Percentiles rank a stretch among this genome's conserved stretches.
phyloP scores from a whole-genome alignment of 2,888 invertebrate genomes.

The Coelogynopora nodosa region DNA sequence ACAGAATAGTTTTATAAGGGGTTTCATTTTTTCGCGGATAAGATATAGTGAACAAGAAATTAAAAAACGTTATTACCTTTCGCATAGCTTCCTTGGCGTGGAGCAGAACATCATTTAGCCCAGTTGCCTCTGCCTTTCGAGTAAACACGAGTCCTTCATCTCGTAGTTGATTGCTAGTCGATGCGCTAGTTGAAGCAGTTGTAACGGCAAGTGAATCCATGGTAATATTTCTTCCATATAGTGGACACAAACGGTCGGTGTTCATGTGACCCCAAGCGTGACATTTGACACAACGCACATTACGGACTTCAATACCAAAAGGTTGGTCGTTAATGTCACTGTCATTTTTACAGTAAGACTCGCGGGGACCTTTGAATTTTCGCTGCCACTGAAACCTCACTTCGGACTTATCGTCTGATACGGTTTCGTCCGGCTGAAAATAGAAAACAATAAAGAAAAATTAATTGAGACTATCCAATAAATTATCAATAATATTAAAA shows the following conservation, averaged over 20 bases:
- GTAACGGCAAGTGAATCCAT: not conserved
- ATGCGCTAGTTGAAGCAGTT: not conserved
- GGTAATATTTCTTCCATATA: conserved; percentile 66
- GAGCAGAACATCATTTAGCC: conserved; percentile 29
- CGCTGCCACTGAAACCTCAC: conserved; percentile 99
- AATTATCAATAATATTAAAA: not conserved
- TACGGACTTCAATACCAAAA: conserved; percentile 75
- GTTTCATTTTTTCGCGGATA: not conserved
- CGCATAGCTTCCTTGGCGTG: not conserved
- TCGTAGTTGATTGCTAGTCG: not conserved
- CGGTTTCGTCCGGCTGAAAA: conserved; percentile 39
- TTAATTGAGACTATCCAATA: not conserved
- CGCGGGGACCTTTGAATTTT: conserved; percentile 95
- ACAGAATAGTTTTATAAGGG: too few species aligned
- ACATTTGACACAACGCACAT: conserved; percentile 96
- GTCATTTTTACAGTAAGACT: conserved; percentile 80
- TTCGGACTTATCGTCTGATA: conserved; percentile 77
- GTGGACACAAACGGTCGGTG: conserved; percentile 84
- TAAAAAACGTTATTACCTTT: not conserved
- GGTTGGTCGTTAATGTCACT: conserved; percentile 96
- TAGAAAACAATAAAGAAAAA: too few species aligned
- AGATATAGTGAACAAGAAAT: not conserved
- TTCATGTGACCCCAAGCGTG: conserved; percentile 99
- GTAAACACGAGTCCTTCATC: conserved; percentile 38
- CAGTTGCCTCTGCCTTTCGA: conserved; percentile 29